These are phyloP conservation scores for Gallinago undulata DNA, from an alignment of 2,113 vertebrate genomes.

Conservation along the genomic window DNA sequence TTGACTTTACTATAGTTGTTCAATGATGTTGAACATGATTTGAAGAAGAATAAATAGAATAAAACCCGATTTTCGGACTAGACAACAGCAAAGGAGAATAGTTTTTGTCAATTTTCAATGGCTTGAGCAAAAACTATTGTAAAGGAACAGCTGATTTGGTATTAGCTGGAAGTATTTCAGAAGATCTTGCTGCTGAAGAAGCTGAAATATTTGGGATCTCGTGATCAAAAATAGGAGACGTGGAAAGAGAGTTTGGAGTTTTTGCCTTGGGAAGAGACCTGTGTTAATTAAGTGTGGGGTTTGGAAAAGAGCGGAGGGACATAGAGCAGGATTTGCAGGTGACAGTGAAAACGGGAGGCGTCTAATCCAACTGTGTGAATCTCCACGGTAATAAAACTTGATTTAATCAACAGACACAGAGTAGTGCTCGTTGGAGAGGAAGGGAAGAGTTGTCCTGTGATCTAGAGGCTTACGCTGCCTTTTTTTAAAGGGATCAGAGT, in stretches of 20 bases:
- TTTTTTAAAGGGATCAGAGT: too few species aligned
- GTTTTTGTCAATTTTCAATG: neutral
- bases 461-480: neutral
- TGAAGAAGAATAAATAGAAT: neutral
- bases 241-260: neutral
- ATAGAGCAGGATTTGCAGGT: neutral
- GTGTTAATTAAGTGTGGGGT: neutral
- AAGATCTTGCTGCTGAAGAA: neutral
- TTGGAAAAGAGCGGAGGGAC: neutral
- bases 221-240: fast-evolving
- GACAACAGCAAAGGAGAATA: neutral
- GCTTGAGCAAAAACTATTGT: neutral
- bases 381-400: neutral
- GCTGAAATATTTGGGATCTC: neutral
- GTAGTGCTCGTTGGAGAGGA: neutral
- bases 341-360: neutral
- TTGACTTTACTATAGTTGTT: neutral
- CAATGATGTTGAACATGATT: neutral
- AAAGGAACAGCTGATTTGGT: neutral
- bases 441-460: neutral
- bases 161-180: neutral
- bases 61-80: neutral
- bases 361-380: fast-evolving
- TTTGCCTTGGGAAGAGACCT: neutral
- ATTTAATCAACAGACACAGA: neutral